Percentiles rank a stretch among this genome's conserved stretches.
phyloP scores from a whole-genome alignment of 2,888 invertebrate species.

The Microdon myrmicae region DNA sequence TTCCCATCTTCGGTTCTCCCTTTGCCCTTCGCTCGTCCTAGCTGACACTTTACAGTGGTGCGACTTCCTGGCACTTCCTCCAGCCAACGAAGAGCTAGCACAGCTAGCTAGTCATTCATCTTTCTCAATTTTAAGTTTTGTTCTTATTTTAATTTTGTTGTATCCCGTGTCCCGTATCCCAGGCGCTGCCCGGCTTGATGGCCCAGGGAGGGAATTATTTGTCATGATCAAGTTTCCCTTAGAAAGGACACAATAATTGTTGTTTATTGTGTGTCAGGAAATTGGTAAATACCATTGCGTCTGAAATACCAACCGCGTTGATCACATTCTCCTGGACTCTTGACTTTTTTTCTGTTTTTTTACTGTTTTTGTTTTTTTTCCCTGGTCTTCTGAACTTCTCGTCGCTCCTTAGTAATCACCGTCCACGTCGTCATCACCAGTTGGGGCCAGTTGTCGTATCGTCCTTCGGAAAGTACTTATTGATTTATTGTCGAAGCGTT shows the following conservation, averaged over 20 bases:
- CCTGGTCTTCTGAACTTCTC: too few relatives aligned
- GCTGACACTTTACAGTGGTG: too few relatives aligned
- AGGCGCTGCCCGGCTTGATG: slow-evolving; percentile 14
- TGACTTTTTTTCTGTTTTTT: neutral
- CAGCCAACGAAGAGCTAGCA: too few relatives aligned
- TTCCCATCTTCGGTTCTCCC: too few relatives aligned
- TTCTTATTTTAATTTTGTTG: slow-evolving; percentile 30
- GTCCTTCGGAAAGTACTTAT: slow-evolving; percentile 27
- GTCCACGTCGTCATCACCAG: neutral
- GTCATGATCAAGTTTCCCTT: slow-evolving; percentile 59
- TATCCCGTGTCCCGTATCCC: too few relatives aligned
- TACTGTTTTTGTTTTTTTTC: too few relatives aligned
- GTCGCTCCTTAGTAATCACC: too few relatives aligned
- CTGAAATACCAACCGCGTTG: slow-evolving; percentile 51
- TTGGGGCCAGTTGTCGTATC: slow-evolving; percentile 7
- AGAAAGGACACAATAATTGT: slow-evolving; percentile 51
- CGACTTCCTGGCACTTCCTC: too few relatives aligned
- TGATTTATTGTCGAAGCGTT: slow-evolving; percentile 41
- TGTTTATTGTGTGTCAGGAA: slow-evolving; percentile 53
- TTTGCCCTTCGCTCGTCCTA: too few relatives aligned
- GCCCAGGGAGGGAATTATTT: slow-evolving; percentile 53
- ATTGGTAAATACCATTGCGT: slow-evolving; percentile 52
- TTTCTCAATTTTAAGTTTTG: slow-evolving; percentile 51
- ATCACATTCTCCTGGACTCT: slow-evolving; percentile 20
- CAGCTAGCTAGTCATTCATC: slow-evolving; percentile 42